These are phyloP conservation scores for Danaus chrysippus DNA, from an alignment of 2,888 invertebrate species.

Conservation along the genomic window DNA sequence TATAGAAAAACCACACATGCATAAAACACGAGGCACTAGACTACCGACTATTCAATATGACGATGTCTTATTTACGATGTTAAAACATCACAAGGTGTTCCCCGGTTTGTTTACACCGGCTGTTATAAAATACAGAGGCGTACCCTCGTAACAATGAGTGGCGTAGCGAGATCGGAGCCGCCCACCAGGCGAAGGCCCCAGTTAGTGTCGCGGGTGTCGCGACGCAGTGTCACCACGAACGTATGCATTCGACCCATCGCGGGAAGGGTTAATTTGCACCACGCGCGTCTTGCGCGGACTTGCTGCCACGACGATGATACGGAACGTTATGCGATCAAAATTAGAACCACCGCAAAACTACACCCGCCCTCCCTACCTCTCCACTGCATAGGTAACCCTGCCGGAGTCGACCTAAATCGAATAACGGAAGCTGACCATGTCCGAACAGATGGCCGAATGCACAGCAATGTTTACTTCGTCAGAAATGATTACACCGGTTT, in stretches of 20 bases:
- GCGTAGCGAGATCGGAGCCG: conserved; percentile 91
- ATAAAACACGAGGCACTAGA: not conserved
- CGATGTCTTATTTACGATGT: not conserved
- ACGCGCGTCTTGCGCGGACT: conserved; percentile 50
- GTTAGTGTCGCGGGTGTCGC: conserved; percentile 84
- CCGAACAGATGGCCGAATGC: conserved; percentile 41
- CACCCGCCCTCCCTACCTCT: conserved; percentile 50
- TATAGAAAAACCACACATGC: not conserved
- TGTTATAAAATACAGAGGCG: conserved; percentile 34
- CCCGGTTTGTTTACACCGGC: conserved; percentile 65
- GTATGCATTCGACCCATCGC: conserved; percentile 86
- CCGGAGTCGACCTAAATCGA: conserved; percentile 68
- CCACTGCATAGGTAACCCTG: conserved; percentile 56
- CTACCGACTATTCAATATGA: not conserved
- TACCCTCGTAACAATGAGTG: conserved; percentile 94
- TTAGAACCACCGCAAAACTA: conserved; percentile 61
- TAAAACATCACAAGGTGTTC: conserved; percentile 8
- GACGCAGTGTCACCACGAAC: conserved; percentile 85
- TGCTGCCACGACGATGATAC: conserved; percentile 64
- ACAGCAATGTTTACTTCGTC: conserved; percentile 23
- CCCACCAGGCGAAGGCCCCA: conserved; percentile 95
- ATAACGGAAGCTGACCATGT: conserved; percentile 57
- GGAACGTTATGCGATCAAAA: conserved; percentile 70
- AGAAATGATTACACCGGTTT: conserved; percentile 12
- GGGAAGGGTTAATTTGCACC: conserved; percentile 46